A percentile compares a stretch with the other conserved stretches of the same genome.
These are phyloP conservation scores for Toxotes chatareus DNA, from an alignment of 2,113 vertebrate genomes.

Conservation along the genomic window DNA sequence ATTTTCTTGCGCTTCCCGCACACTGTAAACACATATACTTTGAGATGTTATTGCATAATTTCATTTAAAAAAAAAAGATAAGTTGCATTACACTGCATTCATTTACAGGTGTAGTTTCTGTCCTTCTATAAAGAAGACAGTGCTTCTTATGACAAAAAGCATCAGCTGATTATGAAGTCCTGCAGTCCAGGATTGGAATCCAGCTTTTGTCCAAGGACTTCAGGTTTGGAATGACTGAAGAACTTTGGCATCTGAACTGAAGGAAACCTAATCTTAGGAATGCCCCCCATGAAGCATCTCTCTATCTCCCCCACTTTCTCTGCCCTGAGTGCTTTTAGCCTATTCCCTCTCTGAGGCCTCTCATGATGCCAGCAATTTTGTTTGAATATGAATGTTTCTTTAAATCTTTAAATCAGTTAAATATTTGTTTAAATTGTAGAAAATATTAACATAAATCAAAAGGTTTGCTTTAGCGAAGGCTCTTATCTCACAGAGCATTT, in stretches of 20 bases:
- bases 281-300: slow-evolving; percentile 30
- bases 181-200: slow-evolving; percentile 41
- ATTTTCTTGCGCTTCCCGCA: neutral
- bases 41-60: neutral
- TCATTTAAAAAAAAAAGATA: neutral
- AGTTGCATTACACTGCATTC: neutral
- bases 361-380: slow-evolving; percentile 50
- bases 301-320: neutral
- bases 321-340: slow-evolving; percentile 32
- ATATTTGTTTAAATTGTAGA: neutral
- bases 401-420: no score
- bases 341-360: slow-evolving; percentile 34
- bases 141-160: neutral
- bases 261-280: slow-evolving; percentile 76
- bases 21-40: neutral
- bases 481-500: no score
- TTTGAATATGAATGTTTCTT: slow-evolving; percentile 22
- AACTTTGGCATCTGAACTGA: slow-evolving; percentile 67
- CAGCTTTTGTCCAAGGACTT: slow-evolving; percentile 59
- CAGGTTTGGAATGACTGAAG: slow-evolving; percentile 59
- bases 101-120: neutral
- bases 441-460: no score
- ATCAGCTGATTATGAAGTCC: slow-evolving; percentile 43
- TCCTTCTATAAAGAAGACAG: slow-evolving; percentile 8
- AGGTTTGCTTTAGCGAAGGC: no score